Evolutionary conservation across 30 jellyfish, hydroid and myxozoan genomes (phyloP).

Genomic region (Aurelia sp.): DNA sequence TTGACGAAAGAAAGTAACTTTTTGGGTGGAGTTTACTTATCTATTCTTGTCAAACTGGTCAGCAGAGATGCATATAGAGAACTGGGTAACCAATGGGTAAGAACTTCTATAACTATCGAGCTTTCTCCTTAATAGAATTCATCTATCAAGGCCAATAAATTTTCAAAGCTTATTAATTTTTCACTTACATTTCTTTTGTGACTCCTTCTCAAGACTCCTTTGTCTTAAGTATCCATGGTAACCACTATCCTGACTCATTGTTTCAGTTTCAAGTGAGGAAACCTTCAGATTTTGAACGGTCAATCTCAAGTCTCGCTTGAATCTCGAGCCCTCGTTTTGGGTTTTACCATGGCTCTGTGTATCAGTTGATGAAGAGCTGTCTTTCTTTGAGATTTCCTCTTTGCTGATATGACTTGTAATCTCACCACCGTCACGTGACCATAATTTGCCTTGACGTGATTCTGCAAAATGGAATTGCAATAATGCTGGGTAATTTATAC

Average conservation of each 20-base stretch:
- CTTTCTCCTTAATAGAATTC: no score
- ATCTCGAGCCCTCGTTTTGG: slow-evolving; percentile 7
- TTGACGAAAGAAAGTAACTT: no score
- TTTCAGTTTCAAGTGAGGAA: slow-evolving; percentile 72
- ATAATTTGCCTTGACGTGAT: slow-evolving; percentile 56
- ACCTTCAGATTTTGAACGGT: slow-evolving; percentile 29
- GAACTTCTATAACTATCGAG: no score
- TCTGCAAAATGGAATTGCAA: not conserved
- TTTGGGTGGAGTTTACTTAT: no score
- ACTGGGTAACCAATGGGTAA: no score
- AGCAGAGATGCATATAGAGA: no score
- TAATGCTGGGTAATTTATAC: no score
- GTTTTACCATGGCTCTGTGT: slow-evolving; percentile 10
- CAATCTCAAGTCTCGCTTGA: slow-evolving; percentile 5
- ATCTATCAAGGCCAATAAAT: no score
- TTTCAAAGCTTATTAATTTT: no score
- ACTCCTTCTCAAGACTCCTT: slow-evolving; percentile 32
- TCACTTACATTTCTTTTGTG: slow-evolving; percentile 35
- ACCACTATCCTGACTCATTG: slow-evolving; percentile 93
- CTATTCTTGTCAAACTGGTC: no score
- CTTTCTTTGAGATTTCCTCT: slow-evolving; percentile 41
- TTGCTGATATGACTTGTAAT: not conserved
- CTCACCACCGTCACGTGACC: slow-evolving; percentile 59
- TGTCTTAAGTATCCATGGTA: slow-evolving; percentile 88
- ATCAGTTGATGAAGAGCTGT: slow-evolving; percentile 57